A percentile compares a stretch with the other conserved stretches of the same genome.
phyloP scores from a whole-genome alignment of 1,140 invertebrate species.

The Drosophila arawakana region DNA sequence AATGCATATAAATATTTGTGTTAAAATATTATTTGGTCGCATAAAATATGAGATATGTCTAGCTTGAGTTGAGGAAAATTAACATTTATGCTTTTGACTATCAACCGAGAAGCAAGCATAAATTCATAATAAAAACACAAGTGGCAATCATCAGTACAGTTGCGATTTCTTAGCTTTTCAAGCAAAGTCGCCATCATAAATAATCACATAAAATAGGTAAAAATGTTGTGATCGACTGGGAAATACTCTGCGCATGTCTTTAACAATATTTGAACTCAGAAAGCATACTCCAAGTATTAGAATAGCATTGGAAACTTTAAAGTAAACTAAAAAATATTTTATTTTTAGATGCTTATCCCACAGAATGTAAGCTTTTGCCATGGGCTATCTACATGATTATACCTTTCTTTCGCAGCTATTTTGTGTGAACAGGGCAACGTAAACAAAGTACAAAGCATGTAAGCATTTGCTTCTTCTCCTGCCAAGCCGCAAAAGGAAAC shows the following conservation, averaged over 20 bases:
- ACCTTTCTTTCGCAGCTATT: neutral
- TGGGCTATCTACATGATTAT: neutral
- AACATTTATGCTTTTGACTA: constrained; percentile 57
- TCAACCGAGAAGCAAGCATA: constrained; percentile 48
- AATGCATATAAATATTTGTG: constrained; percentile 60
- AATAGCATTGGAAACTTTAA: too few species aligned
- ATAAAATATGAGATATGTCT: constrained; percentile 27
- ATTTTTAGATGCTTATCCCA: too few species aligned
- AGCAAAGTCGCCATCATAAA: constrained; percentile 59
- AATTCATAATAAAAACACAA: constrained; percentile 63
- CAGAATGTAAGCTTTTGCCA: neutral
- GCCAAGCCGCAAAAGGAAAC: constrained; percentile 38
- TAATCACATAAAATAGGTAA: constrained; percentile 71
- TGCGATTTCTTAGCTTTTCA: constrained; percentile 40
- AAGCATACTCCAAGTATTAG: too few species aligned
- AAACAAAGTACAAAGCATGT: constrained; percentile 60
- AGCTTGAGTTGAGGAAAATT: constrained; percentile 58
- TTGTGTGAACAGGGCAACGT: neutral
- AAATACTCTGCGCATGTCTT: constrained; percentile 6
- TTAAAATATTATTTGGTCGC: constrained; percentile 25
- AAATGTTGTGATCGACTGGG: neutral
- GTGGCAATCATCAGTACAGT: constrained; percentile 41
- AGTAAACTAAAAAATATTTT: too few species aligned
- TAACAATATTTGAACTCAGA: too few species aligned
- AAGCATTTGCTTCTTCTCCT: constrained; percentile 25